Conservation (phyloP, 1,140 invertebrate species). For the Oedothorax gibbosus region DNA sequence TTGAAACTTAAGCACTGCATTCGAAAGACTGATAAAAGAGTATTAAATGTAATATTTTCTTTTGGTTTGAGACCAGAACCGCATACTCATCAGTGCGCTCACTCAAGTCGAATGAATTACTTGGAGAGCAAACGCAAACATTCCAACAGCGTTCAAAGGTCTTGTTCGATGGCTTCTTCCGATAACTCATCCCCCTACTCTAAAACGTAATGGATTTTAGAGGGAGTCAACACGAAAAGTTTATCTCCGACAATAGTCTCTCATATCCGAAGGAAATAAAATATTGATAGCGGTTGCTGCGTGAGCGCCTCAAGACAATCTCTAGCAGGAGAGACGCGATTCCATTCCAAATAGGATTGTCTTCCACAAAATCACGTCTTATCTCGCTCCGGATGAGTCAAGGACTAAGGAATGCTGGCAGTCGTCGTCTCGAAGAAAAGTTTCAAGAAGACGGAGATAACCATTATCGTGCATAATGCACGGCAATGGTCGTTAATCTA, state of each 20-base stretch:
- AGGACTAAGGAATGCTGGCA: background rate
- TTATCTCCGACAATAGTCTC: constrained; percentile 41
- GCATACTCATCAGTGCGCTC: background rate
- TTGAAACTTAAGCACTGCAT: too few species aligned
- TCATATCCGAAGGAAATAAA: constrained; percentile 28
- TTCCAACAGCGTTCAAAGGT: constrained; percentile 25
- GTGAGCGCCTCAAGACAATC: constrained; percentile 15
- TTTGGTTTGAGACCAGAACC: too few species aligned
- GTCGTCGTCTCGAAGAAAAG: background rate
- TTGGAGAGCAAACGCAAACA: constrained; percentile 10
- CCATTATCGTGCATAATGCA: constrained; percentile 43
- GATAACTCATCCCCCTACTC: constrained; percentile 18
- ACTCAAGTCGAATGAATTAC: constrained; percentile 7
- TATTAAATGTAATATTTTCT: too few species aligned
- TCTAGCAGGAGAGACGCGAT: constrained; percentile 9
- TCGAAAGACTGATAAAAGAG: too few species aligned
- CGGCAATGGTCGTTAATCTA: constrained; percentile 21
- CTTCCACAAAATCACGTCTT: constrained; percentile 29
- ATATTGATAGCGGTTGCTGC: constrained; percentile 33
- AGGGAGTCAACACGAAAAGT: constrained; percentile 38
- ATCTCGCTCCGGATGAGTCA: constrained; percentile 5
- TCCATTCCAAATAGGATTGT: background rate
- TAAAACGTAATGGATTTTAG: constrained; percentile 47
- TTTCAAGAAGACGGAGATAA: background rate
- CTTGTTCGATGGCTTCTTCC: background rate